A percentile compares a stretch with the other conserved stretches of the same genome.
Conservation (phyloP, 2,797 vertebrate species). For the Mareca strepera region DNA sequence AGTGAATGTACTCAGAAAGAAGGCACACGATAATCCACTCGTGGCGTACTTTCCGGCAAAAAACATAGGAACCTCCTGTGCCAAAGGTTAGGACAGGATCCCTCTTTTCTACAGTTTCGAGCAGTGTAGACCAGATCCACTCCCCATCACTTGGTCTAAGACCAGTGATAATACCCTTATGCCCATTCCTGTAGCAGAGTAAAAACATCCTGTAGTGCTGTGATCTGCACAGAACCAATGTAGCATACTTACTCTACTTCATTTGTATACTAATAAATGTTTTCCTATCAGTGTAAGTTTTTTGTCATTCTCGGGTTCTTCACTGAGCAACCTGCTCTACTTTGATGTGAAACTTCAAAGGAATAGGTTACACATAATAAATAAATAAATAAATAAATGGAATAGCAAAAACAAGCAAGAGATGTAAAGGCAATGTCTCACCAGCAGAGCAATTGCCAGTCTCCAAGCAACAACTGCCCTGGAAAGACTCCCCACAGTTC, state of each 20-base stretch:
- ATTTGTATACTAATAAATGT: background rate
- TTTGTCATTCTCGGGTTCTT: background rate
- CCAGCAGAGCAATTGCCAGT: background rate
- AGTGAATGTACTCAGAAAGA: background rate
- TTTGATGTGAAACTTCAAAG: background rate
- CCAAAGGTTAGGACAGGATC: background rate
- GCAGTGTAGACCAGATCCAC: background rate
- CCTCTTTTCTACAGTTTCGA: background rate
- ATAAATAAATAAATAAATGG: background rate
- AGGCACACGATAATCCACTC: background rate
- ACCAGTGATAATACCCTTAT: background rate
- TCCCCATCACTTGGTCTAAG: background rate
- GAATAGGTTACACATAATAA: background rate
- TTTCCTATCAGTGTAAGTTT: background rate
- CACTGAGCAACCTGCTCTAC: background rate
- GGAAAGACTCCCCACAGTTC: background rate
- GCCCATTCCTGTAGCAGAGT: background rate
- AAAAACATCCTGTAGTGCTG: background rate
- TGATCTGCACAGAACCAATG: background rate
- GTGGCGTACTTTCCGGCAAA: background rate
- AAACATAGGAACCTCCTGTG: background rate
- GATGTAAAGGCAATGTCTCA: background rate
- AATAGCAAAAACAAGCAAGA: background rate
- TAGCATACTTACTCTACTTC: background rate
- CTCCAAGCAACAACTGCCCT: background rate